Percentiles rank a stretch among this genome's conserved stretches.
Conservation (phyloP, 2,113 vertebrate species). For the Corydoras sp. region DNA sequence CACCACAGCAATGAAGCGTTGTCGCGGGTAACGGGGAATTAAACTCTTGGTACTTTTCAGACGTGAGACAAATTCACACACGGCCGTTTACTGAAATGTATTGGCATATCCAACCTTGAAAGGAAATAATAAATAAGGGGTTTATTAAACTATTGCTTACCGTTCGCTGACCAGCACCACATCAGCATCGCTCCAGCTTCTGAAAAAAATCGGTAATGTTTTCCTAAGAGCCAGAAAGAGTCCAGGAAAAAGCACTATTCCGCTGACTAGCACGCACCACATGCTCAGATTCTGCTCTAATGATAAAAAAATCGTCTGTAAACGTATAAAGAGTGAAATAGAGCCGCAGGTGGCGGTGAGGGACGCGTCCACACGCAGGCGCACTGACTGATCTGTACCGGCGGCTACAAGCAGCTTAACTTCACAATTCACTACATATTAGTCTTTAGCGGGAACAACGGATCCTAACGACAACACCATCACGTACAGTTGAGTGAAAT, state of each 20-base stretch:
- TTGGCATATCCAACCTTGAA: too few species aligned
- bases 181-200: constrained; percentile 68
- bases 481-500: background rate
- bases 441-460: background rate
- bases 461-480: background rate
- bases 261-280: constrained; percentile 65
- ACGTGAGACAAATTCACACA: too few species aligned
- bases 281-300: constrained; percentile 47
- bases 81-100: too few species aligned
- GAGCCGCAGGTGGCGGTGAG: background rate
- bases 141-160: constrained; percentile 46
- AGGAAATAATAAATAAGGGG: too few species aligned
- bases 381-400: background rate
- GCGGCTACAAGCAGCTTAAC: constrained; percentile 5
- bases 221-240: constrained; percentile 65
- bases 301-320: background rate
- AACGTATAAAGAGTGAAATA: background rate
- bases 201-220: constrained; percentile 61
- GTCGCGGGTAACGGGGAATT: background rate
- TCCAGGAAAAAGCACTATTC: constrained; percentile 69
- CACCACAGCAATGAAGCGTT: background rate
- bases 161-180: constrained; percentile 75
- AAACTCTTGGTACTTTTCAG: background rate
- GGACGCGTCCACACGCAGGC: background rate
- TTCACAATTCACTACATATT: constrained; percentile 13